Percentiles rank a stretch among this genome's conserved stretches.
These are phyloP conservation scores for Parazoanthus atlanticus DNA, from an alignment of 92 coral and sea anemone species.

Conservation along the genomic window DNA sequence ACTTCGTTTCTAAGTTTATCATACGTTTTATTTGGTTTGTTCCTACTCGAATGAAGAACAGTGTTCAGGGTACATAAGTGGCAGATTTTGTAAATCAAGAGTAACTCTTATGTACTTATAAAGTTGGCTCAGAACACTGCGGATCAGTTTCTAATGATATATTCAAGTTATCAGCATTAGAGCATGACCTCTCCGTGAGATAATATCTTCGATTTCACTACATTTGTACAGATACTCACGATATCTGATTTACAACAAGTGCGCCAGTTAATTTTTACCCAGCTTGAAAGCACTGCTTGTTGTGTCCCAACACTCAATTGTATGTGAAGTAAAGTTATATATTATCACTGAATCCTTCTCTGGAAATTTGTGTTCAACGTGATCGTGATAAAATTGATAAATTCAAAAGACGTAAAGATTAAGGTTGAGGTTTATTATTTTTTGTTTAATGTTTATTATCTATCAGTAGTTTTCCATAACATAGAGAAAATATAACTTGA, in stretches of 20 bases:
- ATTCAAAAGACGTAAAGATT: not conserved
- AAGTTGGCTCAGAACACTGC: not conserved
- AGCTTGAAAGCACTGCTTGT: not conserved
- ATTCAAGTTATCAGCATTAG: constrained; percentile 6
- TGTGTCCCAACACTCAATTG: not conserved
- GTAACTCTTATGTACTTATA: constrained; percentile 9
- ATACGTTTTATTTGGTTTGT: not conserved
- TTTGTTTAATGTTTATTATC: not conserved
- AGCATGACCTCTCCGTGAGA: constrained; percentile 8
- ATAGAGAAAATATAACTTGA: not conserved
- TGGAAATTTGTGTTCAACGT: not conserved
- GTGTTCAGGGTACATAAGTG: not conserved
- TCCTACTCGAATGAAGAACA: not conserved
- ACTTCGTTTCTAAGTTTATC: not conserved
- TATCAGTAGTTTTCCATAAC: constrained; percentile 9
- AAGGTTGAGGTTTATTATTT: not conserved
- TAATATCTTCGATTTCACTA: not conserved
- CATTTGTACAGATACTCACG: not conserved
- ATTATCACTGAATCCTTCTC: not conserved
- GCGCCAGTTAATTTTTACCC: not conserved
- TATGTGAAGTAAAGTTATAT: not conserved
- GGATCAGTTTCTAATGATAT: constrained; percentile 25
- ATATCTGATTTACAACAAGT: constrained; percentile 22
- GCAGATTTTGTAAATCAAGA: not conserved
- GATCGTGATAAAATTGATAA: not conserved